Evolutionary conservation across 2,113 vertebrate genomes (phyloP).

Genomic region (Coreoperca whiteheadi): DNA sequence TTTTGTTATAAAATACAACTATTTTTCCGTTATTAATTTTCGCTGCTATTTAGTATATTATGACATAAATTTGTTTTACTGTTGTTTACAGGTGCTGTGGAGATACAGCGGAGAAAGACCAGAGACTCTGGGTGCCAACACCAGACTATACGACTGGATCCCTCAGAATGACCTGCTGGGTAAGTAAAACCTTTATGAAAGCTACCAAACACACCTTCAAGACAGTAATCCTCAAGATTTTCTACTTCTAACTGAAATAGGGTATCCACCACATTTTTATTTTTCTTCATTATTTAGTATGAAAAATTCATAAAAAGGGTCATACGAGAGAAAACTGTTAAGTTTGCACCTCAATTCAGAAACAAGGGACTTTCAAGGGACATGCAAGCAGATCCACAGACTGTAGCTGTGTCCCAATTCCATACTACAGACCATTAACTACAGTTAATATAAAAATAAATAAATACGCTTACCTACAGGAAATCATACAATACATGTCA

Average conservation of each 20-base stretch:
- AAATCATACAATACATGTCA: no score
- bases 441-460: no score
- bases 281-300: not conserved
- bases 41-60: not conserved
- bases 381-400: not conserved
- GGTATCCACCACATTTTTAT: no score
- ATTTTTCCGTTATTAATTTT: not conserved
- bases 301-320: not conserved
- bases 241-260: no score
- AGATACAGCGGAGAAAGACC: slow-evolving; percentile 87
- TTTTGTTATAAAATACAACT: not conserved
- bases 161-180: slow-evolving; percentile 93
- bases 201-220: not conserved
- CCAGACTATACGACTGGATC: slow-evolving; percentile 87
- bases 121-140: slow-evolving; percentile 86
- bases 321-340: not conserved
- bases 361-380: not conserved
- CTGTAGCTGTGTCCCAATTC: not conserved
- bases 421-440: not conserved
- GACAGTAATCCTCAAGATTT: not conserved
- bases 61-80: not conserved
- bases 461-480: no score
- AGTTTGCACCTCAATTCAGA: not conserved
- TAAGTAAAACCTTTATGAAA: slow-evolving; percentile 59
- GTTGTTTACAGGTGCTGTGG: slow-evolving; percentile 88